Conservation (phyloP, 2,888 invertebrate genomes). For the Sthenelais limicola region DNA sequence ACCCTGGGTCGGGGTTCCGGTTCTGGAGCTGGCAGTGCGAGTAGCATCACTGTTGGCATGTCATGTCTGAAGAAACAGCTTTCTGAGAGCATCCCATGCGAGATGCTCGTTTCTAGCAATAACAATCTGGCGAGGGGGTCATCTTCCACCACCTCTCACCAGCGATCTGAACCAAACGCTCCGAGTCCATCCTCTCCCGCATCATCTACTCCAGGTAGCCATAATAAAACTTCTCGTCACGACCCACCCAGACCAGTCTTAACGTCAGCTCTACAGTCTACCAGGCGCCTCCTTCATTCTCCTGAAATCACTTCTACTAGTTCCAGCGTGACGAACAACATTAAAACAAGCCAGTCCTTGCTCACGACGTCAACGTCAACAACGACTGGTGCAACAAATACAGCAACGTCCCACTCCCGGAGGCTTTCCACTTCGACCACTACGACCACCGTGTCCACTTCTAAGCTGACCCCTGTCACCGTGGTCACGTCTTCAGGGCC, state of each 20-base stretch:
- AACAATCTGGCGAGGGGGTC: no score
- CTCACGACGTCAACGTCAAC: conserved; percentile 7
- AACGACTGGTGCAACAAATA: neutral
- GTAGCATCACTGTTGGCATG: no score
- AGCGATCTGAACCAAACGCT: neutral
- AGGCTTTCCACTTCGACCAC: conserved; percentile 7
- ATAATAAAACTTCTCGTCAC: conserved; percentile 13
- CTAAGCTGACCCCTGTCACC: conserved; percentile 15
- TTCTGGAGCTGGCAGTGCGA: no score
- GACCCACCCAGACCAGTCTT: conserved; percentile 26
- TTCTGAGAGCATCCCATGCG: conserved; percentile 9
- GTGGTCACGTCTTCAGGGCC: conserved; percentile 38
- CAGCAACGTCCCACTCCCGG: neutral
- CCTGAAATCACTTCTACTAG: neutral
- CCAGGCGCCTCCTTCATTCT: conserved; percentile 24
- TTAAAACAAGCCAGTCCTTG: no score
- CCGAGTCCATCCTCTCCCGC: neutral
- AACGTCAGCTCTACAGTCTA: conserved; percentile 24
- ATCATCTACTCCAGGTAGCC: neutral
- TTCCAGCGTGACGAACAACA: no score
- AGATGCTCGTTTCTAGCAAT: neutral
- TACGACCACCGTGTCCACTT: conserved; percentile 1
- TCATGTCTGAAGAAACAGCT: conserved; percentile 31
- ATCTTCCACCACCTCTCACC: neutral
- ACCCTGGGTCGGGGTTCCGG: no score